Percentiles rank a stretch among this genome's conserved stretches.
Evolutionary conservation across 2,888 invertebrate species (phyloP).

Genomic region (Eupithecia tripunctaria): DNA sequence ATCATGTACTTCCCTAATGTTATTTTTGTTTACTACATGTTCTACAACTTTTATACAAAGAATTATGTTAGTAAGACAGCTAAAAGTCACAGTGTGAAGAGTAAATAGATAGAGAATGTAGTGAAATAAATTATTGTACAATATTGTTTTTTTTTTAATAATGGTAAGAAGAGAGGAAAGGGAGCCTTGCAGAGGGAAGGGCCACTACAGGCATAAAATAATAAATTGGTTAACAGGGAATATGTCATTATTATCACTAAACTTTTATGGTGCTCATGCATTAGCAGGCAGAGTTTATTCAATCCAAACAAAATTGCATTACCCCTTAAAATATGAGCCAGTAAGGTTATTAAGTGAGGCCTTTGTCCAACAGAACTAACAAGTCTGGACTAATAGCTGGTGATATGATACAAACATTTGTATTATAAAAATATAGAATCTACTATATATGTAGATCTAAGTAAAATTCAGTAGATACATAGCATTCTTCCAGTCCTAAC

Average conservation of each 20-base stretch:
- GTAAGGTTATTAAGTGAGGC: not conserved
- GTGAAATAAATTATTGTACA: not conserved
- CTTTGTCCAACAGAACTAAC: not conserved
- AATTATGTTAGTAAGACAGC: constrained; percentile 70
- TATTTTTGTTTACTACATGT: constrained; percentile 87
- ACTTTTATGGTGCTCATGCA: not conserved
- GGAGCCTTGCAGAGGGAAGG: not conserved
- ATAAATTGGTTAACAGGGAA: not conserved
- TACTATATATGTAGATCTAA: too few relatives aligned
- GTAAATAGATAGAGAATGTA: constrained; percentile 14
- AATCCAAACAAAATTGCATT: not conserved
- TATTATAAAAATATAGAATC: too few relatives aligned
- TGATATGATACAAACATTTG: not conserved
- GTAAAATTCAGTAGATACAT: too few relatives aligned
- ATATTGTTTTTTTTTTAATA: not conserved
- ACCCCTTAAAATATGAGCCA: not conserved
- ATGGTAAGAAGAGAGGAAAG: not conserved
- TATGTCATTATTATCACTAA: not conserved
- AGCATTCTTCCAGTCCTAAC: too few relatives aligned
- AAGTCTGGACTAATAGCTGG: too few relatives aligned
- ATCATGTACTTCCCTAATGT: constrained; percentile 86
- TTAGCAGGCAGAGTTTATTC: not conserved
- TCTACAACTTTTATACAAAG: constrained; percentile 87
- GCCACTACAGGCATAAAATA: not conserved
- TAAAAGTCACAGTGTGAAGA: constrained; percentile 42